Evolutionary conservation across 2,797 vertebrate species (phyloP), one percentile per base, ranked within the genome.

Genomic region (Macrochelys suwanniensis): DNA sequence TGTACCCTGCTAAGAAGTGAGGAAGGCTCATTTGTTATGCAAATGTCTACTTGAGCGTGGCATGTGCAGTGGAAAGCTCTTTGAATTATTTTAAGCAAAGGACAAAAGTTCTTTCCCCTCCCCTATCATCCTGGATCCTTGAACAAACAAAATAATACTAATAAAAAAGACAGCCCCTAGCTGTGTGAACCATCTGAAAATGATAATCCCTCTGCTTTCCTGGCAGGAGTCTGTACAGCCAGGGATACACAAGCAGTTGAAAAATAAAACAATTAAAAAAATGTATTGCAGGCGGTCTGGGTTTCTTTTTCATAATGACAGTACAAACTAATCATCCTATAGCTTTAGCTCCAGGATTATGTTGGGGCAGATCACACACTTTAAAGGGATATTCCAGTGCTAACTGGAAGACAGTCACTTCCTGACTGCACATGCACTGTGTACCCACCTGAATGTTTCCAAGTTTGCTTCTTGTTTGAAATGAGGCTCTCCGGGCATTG

Each of bases 11-110:
- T 21, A 51, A 54, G 49, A 87, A 84, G 31, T 57, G 74, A 90
- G 82, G 37, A 79, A 94, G 91, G 45, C 47, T 97, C 76, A 51
- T 98, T 97, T 97, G 97, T 94, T 96, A 98, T 96, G 97, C 97
- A 97, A 96, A 98, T 90, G 1, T 54, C 90, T 90, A 57, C 59
- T 90, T 74, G 45, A 92, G 68, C 37, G 92, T 85, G 93, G 96
- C 56, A 10, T 31, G 47, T 45, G 61, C 57, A 65, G 89, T 88
- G 89, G 51, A 93, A 96, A 95, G 90, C 85, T 95, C 85, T 94
- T 54, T 95, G 3, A 94, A 96, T 97, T 96, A 96, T 94, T 97
- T 91, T 90, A 96, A 95, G 92, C 88, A 85, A 82, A 96, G 86
- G 92, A 80, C 71, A 74, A 50, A 92, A 91, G 90, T 95, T 89